These are phyloP conservation scores for Drosophila paulistorum DNA, from an alignment of 1,140 invertebrate genomes.

Conservation along the genomic window DNA sequence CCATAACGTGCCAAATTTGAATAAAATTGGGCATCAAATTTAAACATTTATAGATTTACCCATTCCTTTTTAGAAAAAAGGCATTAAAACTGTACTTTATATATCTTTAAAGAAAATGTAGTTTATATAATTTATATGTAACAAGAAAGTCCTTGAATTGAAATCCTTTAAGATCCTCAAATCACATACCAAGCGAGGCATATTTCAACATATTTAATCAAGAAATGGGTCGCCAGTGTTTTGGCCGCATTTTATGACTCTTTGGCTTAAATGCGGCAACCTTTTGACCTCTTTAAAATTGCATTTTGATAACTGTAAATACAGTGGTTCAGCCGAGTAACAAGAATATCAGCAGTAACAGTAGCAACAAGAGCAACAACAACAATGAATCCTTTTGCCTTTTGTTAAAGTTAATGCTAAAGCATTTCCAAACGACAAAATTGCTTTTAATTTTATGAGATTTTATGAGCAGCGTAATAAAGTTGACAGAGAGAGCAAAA, in stretches of 20 bases:
- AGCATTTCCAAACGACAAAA: conserved; percentile 60
- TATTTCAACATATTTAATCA: neutral
- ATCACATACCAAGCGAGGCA: neutral
- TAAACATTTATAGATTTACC: no score
- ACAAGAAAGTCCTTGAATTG: no score
- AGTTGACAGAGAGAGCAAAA: conserved; percentile 20
- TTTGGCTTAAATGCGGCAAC: conserved; percentile 17
- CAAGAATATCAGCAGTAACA: neutral
- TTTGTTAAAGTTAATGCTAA: conserved; percentile 40
- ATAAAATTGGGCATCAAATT: no score
- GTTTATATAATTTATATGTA: no score
- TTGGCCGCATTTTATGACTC: neutral
- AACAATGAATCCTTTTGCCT: conserved; percentile 26
- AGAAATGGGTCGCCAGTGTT: neutral
- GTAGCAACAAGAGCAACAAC: neutral
- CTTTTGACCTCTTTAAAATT: conserved; percentile 31
- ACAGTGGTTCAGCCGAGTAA: neutral
- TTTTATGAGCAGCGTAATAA: conserved; percentile 66
- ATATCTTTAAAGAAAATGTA: no score
- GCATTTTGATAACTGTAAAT: conserved; percentile 44
- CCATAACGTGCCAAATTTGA: no score
- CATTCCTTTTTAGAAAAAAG: no score
- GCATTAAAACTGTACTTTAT: no score
- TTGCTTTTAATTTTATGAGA: conserved; percentile 74
- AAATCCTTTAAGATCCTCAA: neutral